Base-by-base conservation (phyloP, 2,113 vertebrate species). In the Bungarus multicinctus region DNA sequence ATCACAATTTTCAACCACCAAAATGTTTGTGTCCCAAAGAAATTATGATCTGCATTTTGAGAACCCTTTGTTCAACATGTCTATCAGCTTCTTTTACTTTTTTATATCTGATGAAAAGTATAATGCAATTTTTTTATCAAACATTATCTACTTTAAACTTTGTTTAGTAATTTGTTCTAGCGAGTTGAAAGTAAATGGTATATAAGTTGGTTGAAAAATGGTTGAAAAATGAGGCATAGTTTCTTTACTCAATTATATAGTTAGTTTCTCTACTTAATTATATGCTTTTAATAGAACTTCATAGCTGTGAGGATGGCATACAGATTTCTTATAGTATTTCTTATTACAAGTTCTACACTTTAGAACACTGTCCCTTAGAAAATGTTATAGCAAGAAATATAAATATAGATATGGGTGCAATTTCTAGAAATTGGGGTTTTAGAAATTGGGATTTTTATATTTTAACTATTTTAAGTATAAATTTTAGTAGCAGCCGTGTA, bases 291-390 rank as follows among this genome's bases (percentile, higher is more conserved):
- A 96, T 96, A 87, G 93, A 94, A 95, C 89, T 93, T 90, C 92
- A 89, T 96, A 94, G 94, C 93, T 95, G 93, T 96, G 95, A 96
- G 95, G 94, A 88, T 94, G 90, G 96, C 96, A 97, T 96, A 95
- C 95, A 96, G 95, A 97, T 97, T 96, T 96, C 95, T 96, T 93
- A 85, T 95, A 91, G 95, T 97, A 92, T 89, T 96, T 7, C 93
- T 96, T 94, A 90, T 95, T 96, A 93, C 96, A 94, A 93, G 94
- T 96, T 93, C 94, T 96, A 93, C 95, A 95, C 90, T 96, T 96
- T 57, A 85, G 93, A 89, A 95, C 74, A 96, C 95, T 96, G 96
- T 58, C 93, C 92, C 52, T 30, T n/a, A 64, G 57, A 94, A 34
- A 92, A 93, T 27, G 58, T 60, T 60, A 27, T 0, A 64, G 58